These are phyloP conservation scores for Brachyalestes nurse DNA, from an alignment of 2,797 vertebrate genomes.

Conservation along the genomic window DNA sequence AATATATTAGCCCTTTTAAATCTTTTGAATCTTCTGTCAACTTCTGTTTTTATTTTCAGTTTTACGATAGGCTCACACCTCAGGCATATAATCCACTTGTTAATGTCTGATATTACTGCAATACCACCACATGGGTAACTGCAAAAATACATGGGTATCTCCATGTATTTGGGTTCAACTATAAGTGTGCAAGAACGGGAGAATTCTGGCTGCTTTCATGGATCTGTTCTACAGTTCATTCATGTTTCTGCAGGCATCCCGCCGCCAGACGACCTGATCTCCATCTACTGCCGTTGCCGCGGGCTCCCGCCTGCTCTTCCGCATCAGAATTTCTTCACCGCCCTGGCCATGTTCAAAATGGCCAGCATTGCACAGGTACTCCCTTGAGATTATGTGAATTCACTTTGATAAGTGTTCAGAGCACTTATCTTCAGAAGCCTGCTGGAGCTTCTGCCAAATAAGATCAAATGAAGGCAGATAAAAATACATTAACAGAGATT, in stretches of 20 bases:
- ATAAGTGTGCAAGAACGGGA: background rate
- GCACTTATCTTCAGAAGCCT: background rate
- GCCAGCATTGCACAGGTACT: conserved; percentile 89
- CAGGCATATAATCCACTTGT: too few species aligned
- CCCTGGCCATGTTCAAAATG: conserved; percentile 88
- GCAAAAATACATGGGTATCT: too few species aligned
- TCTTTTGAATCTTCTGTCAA: too few species aligned
- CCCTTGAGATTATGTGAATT: conserved; percentile 10
- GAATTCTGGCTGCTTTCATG: background rate
- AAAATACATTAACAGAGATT: background rate
- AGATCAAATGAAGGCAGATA: background rate
- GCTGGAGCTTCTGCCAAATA: background rate
- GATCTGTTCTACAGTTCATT: background rate
- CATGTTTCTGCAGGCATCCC: conserved; percentile 78
- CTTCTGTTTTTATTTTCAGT: too few species aligned
- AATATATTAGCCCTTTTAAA: too few species aligned
- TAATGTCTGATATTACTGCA: too few species aligned
- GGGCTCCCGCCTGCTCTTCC: conserved; percentile 72
- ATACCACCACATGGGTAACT: too few species aligned
- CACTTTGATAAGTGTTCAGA: background rate
- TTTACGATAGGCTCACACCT: too few species aligned
- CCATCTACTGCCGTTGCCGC: conserved; percentile 82
- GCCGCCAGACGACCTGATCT: conserved; percentile 79
- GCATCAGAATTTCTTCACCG: conserved; percentile 87
- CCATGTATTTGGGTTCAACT: too few species aligned